Evolutionary conservation across 2,888 invertebrate genomes (phyloP).

Genomic region (Norana najaformis): DNA sequence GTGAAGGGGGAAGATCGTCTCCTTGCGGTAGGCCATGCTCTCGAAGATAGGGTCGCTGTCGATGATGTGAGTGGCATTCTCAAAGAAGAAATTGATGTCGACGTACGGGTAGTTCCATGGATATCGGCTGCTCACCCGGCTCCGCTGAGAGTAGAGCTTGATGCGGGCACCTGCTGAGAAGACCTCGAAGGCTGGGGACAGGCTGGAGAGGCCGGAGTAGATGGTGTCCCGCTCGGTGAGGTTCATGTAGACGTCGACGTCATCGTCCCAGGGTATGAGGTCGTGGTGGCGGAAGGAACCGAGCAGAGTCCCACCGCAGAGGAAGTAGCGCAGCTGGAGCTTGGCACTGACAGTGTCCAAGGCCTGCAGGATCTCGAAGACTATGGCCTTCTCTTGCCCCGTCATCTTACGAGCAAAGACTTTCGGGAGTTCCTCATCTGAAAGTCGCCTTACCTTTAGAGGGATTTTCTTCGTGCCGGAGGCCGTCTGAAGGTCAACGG

Average conservation of each 20-base stretch:
- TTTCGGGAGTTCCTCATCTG: background rate
- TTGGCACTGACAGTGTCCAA: constrained; percentile 8
- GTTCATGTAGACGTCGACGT: constrained; percentile 40
- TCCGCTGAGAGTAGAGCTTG: constrained; percentile 40
- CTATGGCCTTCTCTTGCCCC: background rate
- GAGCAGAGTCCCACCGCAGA: constrained; percentile 43
- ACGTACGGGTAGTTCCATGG: constrained; percentile 46
- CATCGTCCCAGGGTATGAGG: constrained; percentile 46
- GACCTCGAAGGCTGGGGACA: constrained; percentile 16
- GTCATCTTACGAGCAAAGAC: background rate
- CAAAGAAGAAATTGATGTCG: constrained; percentile 45
- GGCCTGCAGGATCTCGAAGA: constrained; percentile 1
- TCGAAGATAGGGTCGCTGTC: constrained; percentile 42
- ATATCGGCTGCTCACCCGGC: constrained; percentile 36
- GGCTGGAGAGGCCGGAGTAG: background rate
- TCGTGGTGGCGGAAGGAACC: constrained; percentile 45
- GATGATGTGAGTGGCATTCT: constrained; percentile 46
- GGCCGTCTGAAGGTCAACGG: background rate
- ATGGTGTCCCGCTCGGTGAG: background rate
- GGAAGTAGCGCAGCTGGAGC: constrained; percentile 38
- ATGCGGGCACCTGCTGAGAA: constrained; percentile 35
- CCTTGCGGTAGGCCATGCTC: constrained; percentile 38
- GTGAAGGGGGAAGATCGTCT: constrained; percentile 44
- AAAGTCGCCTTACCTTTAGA: background rate
- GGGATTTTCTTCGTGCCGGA: background rate